Percentiles rank a stretch among this genome's conserved stretches.
Conservation (phyloP, 2,113 vertebrate species). For the Triplophysa siluroides region DNA sequence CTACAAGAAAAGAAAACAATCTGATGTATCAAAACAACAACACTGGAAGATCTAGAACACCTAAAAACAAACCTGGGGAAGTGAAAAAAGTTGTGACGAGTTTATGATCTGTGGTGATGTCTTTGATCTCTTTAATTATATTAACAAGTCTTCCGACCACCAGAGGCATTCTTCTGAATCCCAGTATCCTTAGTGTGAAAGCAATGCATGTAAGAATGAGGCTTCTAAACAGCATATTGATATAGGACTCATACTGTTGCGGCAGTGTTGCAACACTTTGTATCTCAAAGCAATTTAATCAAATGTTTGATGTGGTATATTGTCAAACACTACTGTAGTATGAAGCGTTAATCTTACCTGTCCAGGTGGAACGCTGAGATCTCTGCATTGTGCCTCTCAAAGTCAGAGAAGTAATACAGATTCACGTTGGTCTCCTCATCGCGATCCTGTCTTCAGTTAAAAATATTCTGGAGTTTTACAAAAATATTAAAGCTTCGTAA, state of each 20-base stretch:
- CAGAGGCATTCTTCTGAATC: conserved; percentile 80
- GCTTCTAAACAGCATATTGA: no score
- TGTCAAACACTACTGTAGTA: no score
- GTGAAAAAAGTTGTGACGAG: conserved; percentile 81
- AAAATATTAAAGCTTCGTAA: not conserved
- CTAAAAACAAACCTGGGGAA: conserved; percentile 73
- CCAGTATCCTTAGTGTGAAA: conserved; percentile 72
- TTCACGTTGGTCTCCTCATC: conserved; percentile 81
- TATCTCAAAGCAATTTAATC: no score
- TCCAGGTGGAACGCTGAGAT: conserved; percentile 84
- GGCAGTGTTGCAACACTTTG: no score
- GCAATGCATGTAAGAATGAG: not conserved
- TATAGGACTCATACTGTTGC: no score
- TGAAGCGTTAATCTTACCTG: conserved; percentile 67
- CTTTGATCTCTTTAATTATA: conserved; percentile 78
- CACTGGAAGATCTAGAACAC: no score
- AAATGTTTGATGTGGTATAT: no score
- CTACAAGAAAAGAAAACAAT: conserved; percentile 58
- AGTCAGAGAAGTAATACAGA: conserved; percentile 88
- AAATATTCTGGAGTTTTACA: no score
- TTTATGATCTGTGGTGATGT: conserved; percentile 82
- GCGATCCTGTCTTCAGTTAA: conserved; percentile 73
- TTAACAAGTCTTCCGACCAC: conserved; percentile 79
- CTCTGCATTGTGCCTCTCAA: conserved; percentile 86
- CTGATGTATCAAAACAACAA: no score